A percentile compares a stretch with the other conserved stretches of the same genome.
Conservation (phyloP, 2,113 vertebrate genomes). For the Chitala chitala region DNA sequence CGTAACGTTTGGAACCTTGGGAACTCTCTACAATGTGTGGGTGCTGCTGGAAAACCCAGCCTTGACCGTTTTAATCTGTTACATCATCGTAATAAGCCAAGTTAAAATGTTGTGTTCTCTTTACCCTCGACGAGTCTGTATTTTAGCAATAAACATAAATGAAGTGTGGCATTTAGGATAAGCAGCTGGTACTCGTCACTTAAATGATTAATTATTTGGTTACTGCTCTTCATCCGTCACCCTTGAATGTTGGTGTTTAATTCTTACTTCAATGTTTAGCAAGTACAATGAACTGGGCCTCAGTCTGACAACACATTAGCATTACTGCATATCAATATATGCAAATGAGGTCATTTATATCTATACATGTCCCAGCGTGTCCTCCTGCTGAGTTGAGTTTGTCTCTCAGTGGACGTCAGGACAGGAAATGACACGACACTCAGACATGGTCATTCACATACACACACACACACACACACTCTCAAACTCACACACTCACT, state of each 20-base stretch:
- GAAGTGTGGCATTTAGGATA: background rate
- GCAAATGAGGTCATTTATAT: slow-evolving; percentile 10
- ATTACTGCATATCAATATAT: slow-evolving; percentile 18
- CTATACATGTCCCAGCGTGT: background rate
- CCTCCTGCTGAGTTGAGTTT: background rate
- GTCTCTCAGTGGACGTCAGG: background rate
- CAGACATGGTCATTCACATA: background rate
- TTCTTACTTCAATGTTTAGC: background rate
- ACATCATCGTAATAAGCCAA: slow-evolving; percentile 19
- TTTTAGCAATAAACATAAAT: slow-evolving; percentile 24
- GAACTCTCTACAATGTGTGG: no score
- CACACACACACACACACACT: no score
- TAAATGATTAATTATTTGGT: slow-evolving; percentile 14
- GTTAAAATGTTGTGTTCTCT: slow-evolving; percentile 35
- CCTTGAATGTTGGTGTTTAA: background rate
- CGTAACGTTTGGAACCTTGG: background rate
- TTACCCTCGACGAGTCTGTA: slow-evolving; percentile 29
- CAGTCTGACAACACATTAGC: background rate
- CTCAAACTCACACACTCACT: no score
- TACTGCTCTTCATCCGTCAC: background rate
- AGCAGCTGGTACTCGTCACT: background rate
- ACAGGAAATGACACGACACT: background rate
- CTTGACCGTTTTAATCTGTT: background rate
- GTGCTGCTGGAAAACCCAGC: background rate
- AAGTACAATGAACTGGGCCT: background rate